phyloP scores from a whole-genome alignment of 2,888 invertebrate species.

The Trachelus iudaicus region DNA sequence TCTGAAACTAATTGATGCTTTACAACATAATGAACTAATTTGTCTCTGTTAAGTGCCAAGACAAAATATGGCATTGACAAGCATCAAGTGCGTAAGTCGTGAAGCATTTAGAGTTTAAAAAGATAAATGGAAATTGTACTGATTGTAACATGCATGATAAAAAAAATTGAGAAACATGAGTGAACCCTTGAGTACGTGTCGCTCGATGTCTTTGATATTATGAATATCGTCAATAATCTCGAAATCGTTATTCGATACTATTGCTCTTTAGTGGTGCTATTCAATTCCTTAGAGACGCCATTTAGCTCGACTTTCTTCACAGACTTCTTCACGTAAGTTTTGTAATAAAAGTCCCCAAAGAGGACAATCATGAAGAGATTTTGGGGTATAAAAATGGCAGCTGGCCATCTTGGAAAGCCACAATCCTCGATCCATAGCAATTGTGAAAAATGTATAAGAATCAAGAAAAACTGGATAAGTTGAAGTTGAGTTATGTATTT shows the following conservation, averaged over 20 bases:
- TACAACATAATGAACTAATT: too few species aligned
- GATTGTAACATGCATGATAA: too few species aligned
- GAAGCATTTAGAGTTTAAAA: too few species aligned
- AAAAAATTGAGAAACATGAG: not conserved
- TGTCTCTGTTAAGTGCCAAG: too few species aligned
- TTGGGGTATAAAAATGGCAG: constrained; percentile 72
- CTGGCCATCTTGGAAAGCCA: constrained; percentile 70
- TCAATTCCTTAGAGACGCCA: constrained; percentile 31
- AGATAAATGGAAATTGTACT: too few species aligned
- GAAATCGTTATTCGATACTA: not conserved
- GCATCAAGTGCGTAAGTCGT: too few species aligned
- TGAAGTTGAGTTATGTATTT: constrained; percentile 87
- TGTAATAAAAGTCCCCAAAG: constrained; percentile 77
- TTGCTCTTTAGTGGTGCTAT: constrained; percentile 37
- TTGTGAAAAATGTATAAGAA: constrained; percentile 69
- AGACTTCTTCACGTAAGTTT: constrained; percentile 68
- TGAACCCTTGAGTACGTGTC: not conserved
- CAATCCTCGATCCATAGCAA: constrained; percentile 69
- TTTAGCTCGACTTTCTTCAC: constrained; percentile 29
- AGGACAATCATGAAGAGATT: constrained; percentile 75
- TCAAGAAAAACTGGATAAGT: constrained; percentile 76
- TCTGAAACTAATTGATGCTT: too few species aligned
- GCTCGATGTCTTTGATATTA: not conserved
- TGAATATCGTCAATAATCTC: not conserved
- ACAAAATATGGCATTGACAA: too few species aligned